These are phyloP conservation scores for Macrocentrus cingulum DNA, from an alignment of 1,140 invertebrate genomes.

Conservation along the genomic window DNA sequence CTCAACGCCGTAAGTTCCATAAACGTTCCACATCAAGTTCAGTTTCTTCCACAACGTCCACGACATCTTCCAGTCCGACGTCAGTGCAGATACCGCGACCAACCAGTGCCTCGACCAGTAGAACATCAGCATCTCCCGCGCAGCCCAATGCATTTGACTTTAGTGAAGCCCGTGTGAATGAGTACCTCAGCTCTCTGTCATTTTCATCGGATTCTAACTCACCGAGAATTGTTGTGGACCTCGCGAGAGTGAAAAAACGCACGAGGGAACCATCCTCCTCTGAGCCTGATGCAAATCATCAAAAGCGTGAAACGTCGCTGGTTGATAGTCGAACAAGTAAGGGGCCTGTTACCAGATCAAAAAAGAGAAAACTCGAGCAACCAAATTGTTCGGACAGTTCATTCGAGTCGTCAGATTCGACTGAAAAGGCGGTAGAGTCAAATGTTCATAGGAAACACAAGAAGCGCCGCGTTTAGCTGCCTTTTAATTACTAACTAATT, in stretches of 20 bases:
- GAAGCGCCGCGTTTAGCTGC: constrained; percentile 37
- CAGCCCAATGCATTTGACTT: constrained; percentile 60
- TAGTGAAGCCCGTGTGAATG: constrained; percentile 59
- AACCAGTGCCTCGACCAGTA: constrained; percentile 34
- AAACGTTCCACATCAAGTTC: constrained; percentile 64
- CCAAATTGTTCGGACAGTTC: constrained; percentile 30
- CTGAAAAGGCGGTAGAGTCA: constrained; percentile 27
- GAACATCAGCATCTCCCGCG: constrained; percentile 36
- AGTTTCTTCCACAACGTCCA: constrained; percentile 48
- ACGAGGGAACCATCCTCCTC: background rate
- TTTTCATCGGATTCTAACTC: constrained; percentile 52
- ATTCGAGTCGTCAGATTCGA: constrained; percentile 23
- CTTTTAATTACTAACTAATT: too few relatives aligned
- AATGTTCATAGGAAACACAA: constrained; percentile 45
- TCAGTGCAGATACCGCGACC: constrained; percentile 36
- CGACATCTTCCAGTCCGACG: constrained; percentile 40
- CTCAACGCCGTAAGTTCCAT: constrained; percentile 69
- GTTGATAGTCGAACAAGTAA: constrained; percentile 9
- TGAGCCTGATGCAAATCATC: constrained; percentile 19
- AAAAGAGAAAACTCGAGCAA: constrained; percentile 44
- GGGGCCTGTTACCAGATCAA: constrained; percentile 44
- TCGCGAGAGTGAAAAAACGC: constrained; percentile 7
- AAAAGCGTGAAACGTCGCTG: constrained; percentile 25
- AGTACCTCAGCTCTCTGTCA: constrained; percentile 60
- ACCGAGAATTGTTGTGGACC: constrained; percentile 27